Percentiles rank a stretch among this genome's conserved stretches.
Conservation (phyloP, 2,888 invertebrate genomes). For the Pseudococcus jackbeardsleyi region DNA sequence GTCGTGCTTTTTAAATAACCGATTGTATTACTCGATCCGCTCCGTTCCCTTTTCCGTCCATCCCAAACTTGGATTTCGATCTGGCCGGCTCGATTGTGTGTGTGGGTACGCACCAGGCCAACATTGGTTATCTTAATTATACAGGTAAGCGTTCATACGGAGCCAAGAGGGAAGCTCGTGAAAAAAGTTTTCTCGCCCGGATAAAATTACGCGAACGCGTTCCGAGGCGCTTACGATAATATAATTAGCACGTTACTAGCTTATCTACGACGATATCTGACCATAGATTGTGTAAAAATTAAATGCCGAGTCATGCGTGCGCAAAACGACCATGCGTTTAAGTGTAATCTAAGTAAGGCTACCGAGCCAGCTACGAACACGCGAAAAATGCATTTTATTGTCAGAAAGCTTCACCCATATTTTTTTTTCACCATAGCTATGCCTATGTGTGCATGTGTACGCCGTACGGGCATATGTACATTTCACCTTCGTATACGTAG, state of each 20-base stretch:
- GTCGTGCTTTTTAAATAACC: background rate
- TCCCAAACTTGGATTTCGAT: background rate
- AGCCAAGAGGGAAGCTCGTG: background rate
- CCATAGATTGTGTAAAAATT: slow-evolving; percentile 23
- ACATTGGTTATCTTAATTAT: background rate
- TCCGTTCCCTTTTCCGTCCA: background rate
- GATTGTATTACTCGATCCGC: background rate
- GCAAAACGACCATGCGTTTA: slow-evolving; percentile 28
- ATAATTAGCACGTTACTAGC: slow-evolving; percentile 9
- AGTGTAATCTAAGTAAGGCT: slow-evolving; percentile 8
- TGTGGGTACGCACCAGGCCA: background rate
- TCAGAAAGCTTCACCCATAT: background rate
- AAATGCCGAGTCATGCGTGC: slow-evolving; percentile 10
- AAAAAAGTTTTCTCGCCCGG: slow-evolving; percentile 2
- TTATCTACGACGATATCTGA: slow-evolving; percentile 18
- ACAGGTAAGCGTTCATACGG: background rate
- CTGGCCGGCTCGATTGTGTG: background rate
- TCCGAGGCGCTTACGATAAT: background rate
- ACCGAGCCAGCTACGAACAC: background rate
- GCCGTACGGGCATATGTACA: too few relatives aligned
- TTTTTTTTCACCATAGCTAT: background rate
- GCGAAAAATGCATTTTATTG: slow-evolving; percentile 28
- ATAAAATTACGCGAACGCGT: background rate
- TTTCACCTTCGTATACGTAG: too few relatives aligned
- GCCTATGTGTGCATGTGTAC: too few relatives aligned